Percentiles rank a stretch among this genome's conserved stretches.
Conservation (phyloP, 2,113 vertebrate genomes). For the Eretmochelys imbricata region DNA sequence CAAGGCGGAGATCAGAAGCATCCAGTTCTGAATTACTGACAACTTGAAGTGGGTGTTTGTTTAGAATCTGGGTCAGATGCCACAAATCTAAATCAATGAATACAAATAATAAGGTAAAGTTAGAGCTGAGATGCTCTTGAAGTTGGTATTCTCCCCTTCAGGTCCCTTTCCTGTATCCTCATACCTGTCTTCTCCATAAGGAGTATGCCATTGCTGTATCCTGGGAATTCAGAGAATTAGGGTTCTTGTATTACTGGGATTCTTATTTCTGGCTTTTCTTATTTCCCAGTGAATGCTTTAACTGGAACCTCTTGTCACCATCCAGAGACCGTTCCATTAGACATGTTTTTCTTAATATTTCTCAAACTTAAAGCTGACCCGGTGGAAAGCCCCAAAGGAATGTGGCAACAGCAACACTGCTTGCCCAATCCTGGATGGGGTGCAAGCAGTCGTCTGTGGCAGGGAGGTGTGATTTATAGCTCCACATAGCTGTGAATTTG, state of each 20-base stretch:
- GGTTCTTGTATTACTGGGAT: neutral
- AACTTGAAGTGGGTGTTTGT: slow-evolving; percentile 45
- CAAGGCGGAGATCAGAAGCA: neutral
- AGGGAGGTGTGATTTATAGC: no score
- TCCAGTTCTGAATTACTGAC: slow-evolving; percentile 47
- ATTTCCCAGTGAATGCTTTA: neutral
- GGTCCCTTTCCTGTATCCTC: neutral
- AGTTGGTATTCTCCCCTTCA: neutral
- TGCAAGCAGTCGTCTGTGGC: no score
- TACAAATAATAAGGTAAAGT: neutral
- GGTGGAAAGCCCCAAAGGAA: no score
- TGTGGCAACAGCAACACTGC: no score
- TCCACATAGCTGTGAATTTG: no score
- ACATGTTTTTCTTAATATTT: no score
- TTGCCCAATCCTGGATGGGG: no score
- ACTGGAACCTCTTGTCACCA: neutral
- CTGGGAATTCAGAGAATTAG: neutral
- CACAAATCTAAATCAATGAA: slow-evolving; percentile 12
- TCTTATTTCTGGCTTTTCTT: neutral
- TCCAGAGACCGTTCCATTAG: neutral
- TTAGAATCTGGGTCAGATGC: neutral
- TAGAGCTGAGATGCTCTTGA: neutral
- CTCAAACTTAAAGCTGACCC: no score
- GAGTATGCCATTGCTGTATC: neutral
- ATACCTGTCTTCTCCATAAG: neutral